Evolutionary conservation across 2,797 vertebrate genomes (phyloP).

Genomic region (Gymnopithys bicolor): DNA sequence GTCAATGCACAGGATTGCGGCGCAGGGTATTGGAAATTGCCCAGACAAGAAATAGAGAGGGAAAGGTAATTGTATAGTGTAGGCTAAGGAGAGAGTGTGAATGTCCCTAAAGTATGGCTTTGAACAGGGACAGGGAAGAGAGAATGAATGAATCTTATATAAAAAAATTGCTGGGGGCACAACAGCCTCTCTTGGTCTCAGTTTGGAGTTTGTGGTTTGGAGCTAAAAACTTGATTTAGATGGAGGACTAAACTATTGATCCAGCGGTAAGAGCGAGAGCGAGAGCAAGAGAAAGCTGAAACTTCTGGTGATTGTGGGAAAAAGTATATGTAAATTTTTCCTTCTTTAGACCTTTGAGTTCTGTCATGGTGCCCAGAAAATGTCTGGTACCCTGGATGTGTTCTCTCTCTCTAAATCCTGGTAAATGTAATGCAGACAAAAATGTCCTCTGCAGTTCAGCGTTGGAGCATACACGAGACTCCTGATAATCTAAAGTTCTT

Average conservation of each 20-base stretch:
- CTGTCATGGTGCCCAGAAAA: not conserved
- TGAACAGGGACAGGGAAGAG: not conserved
- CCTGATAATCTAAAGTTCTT: not conserved
- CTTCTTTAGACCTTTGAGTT: not conserved
- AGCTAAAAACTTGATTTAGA: not conserved
- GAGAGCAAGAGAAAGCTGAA: not conserved
- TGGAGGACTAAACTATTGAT: not conserved
- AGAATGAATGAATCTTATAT: not conserved
- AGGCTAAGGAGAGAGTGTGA: not conserved
- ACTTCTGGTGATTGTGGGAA: not conserved
- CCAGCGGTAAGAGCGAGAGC: not conserved
- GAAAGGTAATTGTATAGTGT: not conserved
- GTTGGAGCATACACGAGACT: not conserved
- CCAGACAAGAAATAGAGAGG: accelerated
- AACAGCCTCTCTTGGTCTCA: not conserved
- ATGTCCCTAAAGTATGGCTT: not conserved
- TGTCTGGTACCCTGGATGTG: not conserved
- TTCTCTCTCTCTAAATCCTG: not conserved
- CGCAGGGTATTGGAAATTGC: not conserved
- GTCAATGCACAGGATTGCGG: not conserved
- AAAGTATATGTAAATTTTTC: not conserved
- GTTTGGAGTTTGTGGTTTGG: not conserved
- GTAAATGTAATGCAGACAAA: not conserved
- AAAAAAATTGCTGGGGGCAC: not conserved
- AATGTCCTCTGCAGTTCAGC: not conserved